These are phyloP conservation scores for Cairina moschata DNA, from an alignment of 2,113 vertebrate species.

Conservation along the genomic window DNA sequence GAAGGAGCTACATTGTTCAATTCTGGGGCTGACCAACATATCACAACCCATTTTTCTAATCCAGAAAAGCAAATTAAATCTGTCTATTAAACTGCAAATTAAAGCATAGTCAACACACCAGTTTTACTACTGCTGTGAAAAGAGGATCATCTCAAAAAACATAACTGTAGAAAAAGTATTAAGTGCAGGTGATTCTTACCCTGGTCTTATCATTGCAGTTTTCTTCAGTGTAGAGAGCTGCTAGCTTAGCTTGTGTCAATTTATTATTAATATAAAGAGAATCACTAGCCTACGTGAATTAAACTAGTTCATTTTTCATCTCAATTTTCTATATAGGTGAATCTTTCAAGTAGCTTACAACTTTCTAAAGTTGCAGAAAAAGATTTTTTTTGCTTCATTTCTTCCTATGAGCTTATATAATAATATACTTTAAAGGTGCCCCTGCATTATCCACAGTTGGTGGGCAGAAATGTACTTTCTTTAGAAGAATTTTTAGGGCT, in stretches of 20 bases:
- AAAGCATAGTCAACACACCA: not conserved
- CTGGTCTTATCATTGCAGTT: not conserved
- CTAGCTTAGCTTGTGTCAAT: not conserved
- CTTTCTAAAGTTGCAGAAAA: constrained; percentile 12
- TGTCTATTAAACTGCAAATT: not conserved
- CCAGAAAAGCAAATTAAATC: not conserved
- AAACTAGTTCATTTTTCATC: not conserved
- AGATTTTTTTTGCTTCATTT: not conserved
- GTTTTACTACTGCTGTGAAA: not conserved
- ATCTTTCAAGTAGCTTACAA: not conserved
- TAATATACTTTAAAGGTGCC: constrained; percentile 16
- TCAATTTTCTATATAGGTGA: not conserved
- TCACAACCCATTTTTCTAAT: not conserved
- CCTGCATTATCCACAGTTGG: not conserved
- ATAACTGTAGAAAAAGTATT: not conserved
- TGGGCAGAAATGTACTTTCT: constrained; percentile 33
- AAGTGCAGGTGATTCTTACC: not conserved
- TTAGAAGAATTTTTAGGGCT: constrained; percentile 26
- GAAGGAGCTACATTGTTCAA: not conserved
- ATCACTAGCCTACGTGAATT: not conserved
- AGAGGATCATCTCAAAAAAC: not conserved
- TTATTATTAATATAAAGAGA: not conserved
- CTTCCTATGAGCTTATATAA: constrained; percentile 15
- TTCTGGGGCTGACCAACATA: not conserved
- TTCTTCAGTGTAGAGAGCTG: not conserved